Conservation (phyloP, 2,888 invertebrate species). For the Lypha dubia region DNA sequence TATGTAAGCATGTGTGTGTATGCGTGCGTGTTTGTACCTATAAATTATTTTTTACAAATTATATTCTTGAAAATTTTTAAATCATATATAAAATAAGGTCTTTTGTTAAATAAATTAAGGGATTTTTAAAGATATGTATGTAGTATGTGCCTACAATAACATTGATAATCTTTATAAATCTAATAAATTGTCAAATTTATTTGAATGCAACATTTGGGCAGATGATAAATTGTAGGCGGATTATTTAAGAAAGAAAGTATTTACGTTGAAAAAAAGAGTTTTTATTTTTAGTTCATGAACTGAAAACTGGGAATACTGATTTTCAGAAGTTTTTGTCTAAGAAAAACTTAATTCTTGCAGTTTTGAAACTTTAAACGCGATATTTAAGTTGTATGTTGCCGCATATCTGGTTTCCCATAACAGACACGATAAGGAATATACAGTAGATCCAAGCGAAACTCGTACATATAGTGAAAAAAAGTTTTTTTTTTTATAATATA, state of each 20-base stretch:
- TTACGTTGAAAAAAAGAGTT: too few relatives aligned
- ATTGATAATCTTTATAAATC: background rate
- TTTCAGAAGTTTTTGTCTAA: background rate
- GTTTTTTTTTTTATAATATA: too few relatives aligned
- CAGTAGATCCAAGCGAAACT: background rate
- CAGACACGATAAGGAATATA: too few relatives aligned
- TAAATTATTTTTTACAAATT: background rate
- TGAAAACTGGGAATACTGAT: background rate
- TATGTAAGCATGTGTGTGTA: too few relatives aligned
- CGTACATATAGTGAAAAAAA: too few relatives aligned
- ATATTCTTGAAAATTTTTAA: background rate
- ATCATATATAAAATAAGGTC: constrained; percentile 19
- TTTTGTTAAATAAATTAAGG: constrained; percentile 28
- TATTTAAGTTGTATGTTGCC: too few relatives aligned
- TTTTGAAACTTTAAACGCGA: too few relatives aligned
- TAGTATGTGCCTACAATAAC: background rate
- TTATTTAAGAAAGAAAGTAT: background rate
- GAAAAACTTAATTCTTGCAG: too few relatives aligned
- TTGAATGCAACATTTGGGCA: background rate
- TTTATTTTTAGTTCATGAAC: too few relatives aligned
- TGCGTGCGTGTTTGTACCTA: background rate
- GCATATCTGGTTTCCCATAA: too few relatives aligned
- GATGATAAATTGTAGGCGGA: background rate
- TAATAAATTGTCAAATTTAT: background rate
- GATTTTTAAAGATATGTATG: constrained; percentile 1